Conservation (phyloP, 2,888 invertebrate genomes). For the Ectemnius continuus region DNA sequence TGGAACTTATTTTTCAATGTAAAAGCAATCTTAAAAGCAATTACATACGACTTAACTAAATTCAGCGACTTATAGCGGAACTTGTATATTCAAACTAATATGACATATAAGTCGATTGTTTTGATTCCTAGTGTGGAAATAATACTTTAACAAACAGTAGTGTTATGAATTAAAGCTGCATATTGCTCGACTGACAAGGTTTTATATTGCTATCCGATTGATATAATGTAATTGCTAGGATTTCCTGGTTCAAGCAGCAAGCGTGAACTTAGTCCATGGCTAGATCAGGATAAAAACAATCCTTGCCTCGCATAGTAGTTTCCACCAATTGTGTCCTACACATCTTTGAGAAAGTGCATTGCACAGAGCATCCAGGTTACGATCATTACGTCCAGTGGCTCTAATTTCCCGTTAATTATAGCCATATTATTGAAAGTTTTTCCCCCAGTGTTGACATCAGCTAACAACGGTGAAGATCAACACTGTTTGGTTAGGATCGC, state of each 20-base stretch:
- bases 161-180: slow-evolving; percentile 41
- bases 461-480: slow-evolving; percentile 52
- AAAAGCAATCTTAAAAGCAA: slow-evolving; percentile 28
- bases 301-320: slow-evolving; percentile 62
- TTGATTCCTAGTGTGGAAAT: slow-evolving; percentile 31
- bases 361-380: slow-evolving; percentile 22
- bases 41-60: slow-evolving; percentile 28
- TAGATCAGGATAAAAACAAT: slow-evolving; percentile 59
- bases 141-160: slow-evolving; percentile 45
- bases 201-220: slow-evolving; percentile 23
- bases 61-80: slow-evolving; percentile 19
- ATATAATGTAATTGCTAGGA: slow-evolving; percentile 17
- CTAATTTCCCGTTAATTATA: slow-evolving; percentile 35
- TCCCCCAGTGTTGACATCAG: slow-evolving; percentile 56
- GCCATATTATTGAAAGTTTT: slow-evolving; percentile 54
- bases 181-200: slow-evolving; percentile 20
- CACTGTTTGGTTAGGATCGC: slow-evolving; percentile 64
- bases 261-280: slow-evolving; percentile 62
- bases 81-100: slow-evolving; percentile 20
- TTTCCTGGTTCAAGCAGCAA: slow-evolving; percentile 57
- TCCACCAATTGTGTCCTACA: slow-evolving; percentile 45
- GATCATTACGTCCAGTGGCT: slow-evolving; percentile 26
- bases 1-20: slow-evolving; percentile 36
- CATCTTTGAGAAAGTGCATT: slow-evolving; percentile 47
- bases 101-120: slow-evolving; percentile 17